These are phyloP conservation scores for Saccopteryx leptura DNA, from an alignment of 2,113 vertebrate genomes.

Conservation along the genomic window DNA sequence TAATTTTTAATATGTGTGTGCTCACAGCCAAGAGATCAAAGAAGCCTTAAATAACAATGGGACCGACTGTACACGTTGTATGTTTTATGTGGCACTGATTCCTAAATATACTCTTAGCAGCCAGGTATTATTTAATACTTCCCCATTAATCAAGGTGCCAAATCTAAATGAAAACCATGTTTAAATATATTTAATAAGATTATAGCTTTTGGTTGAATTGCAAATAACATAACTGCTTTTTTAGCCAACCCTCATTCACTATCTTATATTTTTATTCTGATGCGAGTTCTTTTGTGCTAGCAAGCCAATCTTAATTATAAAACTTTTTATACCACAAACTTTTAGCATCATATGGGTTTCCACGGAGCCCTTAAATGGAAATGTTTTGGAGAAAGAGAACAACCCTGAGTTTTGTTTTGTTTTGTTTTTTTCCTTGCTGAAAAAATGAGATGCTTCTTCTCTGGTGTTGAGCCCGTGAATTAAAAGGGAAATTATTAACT, in stretches of 20 bases:
- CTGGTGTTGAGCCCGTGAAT: constrained; percentile 73
- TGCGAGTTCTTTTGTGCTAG: constrained; percentile 43
- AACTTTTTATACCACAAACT: not conserved
- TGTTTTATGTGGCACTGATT: constrained; percentile 79
- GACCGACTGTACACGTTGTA: not conserved
- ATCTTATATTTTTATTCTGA: constrained; percentile 56
- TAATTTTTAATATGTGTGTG: constrained; percentile 80
- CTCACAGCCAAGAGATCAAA: constrained; percentile 68
- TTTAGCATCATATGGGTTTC: constrained; percentile 24
- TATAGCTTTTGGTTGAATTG: constrained; percentile 67
- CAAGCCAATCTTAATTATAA: constrained; percentile 43
- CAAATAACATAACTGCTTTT: constrained; percentile 49
- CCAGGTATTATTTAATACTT: constrained; percentile 80
- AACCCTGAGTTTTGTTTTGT: constrained; percentile 2
- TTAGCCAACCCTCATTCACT: constrained; percentile 37
- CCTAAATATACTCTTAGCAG: constrained; percentile 74
- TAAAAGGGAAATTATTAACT: constrained; percentile 84
- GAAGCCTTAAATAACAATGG: constrained; percentile 75
- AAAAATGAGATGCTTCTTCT: constrained; percentile 58
- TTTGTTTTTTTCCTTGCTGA: not conserved
- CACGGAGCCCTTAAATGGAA: not conserved
- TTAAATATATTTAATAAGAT: constrained; percentile 80
- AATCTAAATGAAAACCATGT: constrained; percentile 78
- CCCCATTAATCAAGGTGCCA: constrained; percentile 79
- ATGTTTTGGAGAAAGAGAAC: constrained; percentile 50